Evolutionary conservation across 2,797 vertebrate genomes (phyloP).

Genomic region (Netta rufina): DNA sequence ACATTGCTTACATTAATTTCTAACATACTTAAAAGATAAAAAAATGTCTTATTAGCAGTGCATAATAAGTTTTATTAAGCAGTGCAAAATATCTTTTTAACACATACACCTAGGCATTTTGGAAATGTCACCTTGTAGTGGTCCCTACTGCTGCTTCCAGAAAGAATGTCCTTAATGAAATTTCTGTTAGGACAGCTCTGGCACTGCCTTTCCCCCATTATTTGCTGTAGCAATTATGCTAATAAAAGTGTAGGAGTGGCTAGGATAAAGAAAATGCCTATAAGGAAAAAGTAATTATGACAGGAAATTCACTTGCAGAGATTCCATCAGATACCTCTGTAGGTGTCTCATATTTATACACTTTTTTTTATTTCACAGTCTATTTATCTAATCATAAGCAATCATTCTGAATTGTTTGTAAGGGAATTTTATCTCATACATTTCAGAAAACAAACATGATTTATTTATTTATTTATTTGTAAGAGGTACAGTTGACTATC

Average conservation of each 20-base stretch:
- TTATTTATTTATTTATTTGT: not conserved
- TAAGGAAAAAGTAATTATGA: not conserved
- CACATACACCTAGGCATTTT: not conserved
- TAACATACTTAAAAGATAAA: not conserved
- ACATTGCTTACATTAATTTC: not conserved
- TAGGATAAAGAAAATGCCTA: not conserved
- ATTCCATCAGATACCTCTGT: not conserved
- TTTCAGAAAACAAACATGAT: not conserved
- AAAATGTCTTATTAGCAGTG: not conserved
- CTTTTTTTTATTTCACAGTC: not conserved
- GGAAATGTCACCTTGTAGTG: not conserved
- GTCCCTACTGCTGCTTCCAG: not conserved
- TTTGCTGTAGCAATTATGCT: not conserved
- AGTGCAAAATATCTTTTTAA: not conserved
- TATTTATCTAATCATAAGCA: not conserved
- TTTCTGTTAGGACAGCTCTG: not conserved
- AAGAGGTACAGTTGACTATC: not conserved
- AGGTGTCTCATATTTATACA: not conserved
- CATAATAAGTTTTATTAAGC: not conserved
- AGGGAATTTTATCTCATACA: not conserved
- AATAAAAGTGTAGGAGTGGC: not conserved
- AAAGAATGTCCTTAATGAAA: not conserved
- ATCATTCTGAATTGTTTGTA: not conserved
- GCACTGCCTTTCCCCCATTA: not conserved
- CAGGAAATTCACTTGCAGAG: not conserved